A percentile compares a stretch with the other conserved stretches of the same genome.
Evolutionary conservation across 2,888 invertebrate species (phyloP).

Genomic region (Danaus chrysippus): DNA sequence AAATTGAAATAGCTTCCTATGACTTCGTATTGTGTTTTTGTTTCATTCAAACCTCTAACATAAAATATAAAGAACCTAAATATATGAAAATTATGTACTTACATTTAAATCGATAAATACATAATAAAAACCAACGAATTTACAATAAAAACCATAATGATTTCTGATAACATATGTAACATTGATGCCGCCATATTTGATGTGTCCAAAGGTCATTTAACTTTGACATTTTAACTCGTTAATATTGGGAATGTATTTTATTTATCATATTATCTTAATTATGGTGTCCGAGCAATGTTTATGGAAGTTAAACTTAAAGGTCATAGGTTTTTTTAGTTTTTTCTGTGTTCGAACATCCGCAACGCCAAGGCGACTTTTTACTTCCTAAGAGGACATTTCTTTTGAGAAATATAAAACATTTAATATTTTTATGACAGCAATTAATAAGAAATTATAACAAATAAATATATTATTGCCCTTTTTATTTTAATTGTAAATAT

Average conservation of each 20-base stretch:
- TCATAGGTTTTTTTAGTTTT: background rate
- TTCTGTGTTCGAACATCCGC: background rate
- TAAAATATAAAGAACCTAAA: too few relatives aligned
- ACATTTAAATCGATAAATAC: too few relatives aligned
- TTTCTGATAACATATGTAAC: too few relatives aligned
- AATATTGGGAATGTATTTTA: background rate
- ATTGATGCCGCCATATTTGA: background rate
- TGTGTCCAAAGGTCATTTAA: constrained; percentile 11
- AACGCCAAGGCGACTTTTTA: background rate
- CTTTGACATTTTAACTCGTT: constrained; percentile 9
- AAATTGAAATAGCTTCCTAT: too few relatives aligned
- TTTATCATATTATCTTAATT: too few relatives aligned
- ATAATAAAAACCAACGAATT: too few relatives aligned
- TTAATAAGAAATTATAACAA: too few relatives aligned
- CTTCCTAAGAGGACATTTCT: background rate
- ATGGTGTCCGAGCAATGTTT: background rate
- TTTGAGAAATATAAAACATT: background rate
- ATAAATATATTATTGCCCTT: too few relatives aligned
- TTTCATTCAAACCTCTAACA: too few relatives aligned
- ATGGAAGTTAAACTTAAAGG: background rate
- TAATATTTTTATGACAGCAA: background rate
- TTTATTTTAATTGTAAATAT: background rate
- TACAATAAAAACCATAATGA: too few relatives aligned
- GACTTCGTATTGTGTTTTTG: too few relatives aligned
- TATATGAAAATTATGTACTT: too few relatives aligned